Evolutionary conservation across 2,113 vertebrate genomes (phyloP), one percentile per base, ranked within the genome.

Genomic region (Poeciliopsis occidentalis): DNA sequence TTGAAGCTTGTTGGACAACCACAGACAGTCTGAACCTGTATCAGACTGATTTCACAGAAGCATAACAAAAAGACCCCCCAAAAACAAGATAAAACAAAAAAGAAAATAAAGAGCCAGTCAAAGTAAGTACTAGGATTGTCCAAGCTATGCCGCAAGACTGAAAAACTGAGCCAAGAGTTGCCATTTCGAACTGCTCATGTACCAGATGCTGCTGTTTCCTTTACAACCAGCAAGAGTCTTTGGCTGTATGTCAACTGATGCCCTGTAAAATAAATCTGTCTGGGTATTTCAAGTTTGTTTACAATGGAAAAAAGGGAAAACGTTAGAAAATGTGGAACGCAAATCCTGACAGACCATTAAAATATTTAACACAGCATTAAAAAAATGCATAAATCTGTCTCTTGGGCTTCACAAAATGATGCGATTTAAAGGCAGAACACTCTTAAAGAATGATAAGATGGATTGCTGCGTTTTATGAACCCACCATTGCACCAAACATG

Each of bases 401-500:
- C 31, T 19, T 6, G 19, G 61, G 17, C 8, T 31, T 32, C n/a
- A 22, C 2, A 64, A 3, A 32, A 64, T 3, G n/a, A 19, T 47
- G 39, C 19, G 3, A 29, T 47, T 47, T 30, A 27, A 30, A 47
- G 26, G 12, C 51, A 22, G 57, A 65, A 68, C 24, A 27, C 10
- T 73, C 27, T 65, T n/a, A n/a, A 73, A 26, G 24, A 19, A 44
- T 37, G 17, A 15, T 34, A 47, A 34, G 29, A 51, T 10, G 31
- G 30, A 60, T 24, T 70, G 5, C 10, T 41, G 3, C 19, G 66
- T 67, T 66, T 60, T 60, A 4, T 19, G 8, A 79, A 62, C n/a
- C 34, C 26, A 44, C 47, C 27, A n/a, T 63, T 79, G 60, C 27
- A 24, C 68, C 32, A 64, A 22, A 73, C 51, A 61, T 17, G 11